Base-by-base conservation (phyloP, 2,113 vertebrate genomes). In the Oncorhynchus mykiss region DNA sequence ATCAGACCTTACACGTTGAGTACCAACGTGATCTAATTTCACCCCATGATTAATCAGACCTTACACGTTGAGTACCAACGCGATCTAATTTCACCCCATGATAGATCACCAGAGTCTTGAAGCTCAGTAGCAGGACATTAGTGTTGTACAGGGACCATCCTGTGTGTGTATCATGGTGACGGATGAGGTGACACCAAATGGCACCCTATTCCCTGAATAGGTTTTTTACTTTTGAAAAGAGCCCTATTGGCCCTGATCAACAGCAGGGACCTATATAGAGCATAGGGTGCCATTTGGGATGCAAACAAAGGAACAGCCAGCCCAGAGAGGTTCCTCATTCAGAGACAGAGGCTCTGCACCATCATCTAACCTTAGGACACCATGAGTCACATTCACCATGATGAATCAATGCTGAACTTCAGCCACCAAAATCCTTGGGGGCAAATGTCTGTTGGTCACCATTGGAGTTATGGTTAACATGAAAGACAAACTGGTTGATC, bases 331-430 rank as follows among this genome's bases (percentile, higher is more conserved):
- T 54, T 54, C 39, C 39, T 45, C 39, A 45, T 45, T 45, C 78
- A 49, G 77, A 77, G 85, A 13, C 18, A 12, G 70, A 20, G 29
- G n/a, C n/a, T 31, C 12, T 66, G 75, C 0, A 45, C 34, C 67
- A 73, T 86, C 78, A 78, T 29, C 78, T 76, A 82, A 83, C 80
- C 73, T 77, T 24, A 72, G 66, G 77, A 82, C 78, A 79, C 72
- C 75, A 71, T 1, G 11, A 83, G 81, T 89, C 82, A 70, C 62
- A 22, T 69, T 49, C 31, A 31, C 79, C 78, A 64, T 45, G 70
- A 86, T 80, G 18, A 16, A 66, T 67, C 27, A 54, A 16, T 54
- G 16, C 51, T 54, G 13, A 70, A 78, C 20, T 83, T 31, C 7
- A 0, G 24, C 68, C 54, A 5, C 39, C 66, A 39, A 67, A 71